A percentile compares a stretch with the other conserved stretches of the same genome.
Evolutionary conservation across 2,113 vertebrate genomes (phyloP).

Genomic region (Thermophis baileyi): DNA sequence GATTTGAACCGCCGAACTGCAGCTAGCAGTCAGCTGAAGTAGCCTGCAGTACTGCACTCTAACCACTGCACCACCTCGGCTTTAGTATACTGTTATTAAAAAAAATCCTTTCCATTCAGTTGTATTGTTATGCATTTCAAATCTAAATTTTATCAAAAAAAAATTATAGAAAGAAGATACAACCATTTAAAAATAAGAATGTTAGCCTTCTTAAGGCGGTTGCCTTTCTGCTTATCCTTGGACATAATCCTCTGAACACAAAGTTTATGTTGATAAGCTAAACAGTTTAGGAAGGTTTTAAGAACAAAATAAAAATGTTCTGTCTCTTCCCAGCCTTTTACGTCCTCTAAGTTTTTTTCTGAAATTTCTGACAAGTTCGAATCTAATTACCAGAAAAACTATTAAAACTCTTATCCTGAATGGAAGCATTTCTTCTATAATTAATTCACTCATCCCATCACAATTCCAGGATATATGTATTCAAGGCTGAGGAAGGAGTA

Average conservation of each 20-base stretch:
- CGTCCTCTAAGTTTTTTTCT: neutral
- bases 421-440: neutral
- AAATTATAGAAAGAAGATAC: neutral
- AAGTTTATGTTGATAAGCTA: neutral
- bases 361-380: neutral
- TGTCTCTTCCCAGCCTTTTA: neutral
- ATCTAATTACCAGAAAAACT: neutral
- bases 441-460: neutral
- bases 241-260: neutral
- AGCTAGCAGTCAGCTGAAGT: too few species aligned
- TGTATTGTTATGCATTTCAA: neutral
- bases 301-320: neutral
- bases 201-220: neutral
- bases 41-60: too few species aligned
- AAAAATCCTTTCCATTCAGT: too few species aligned
- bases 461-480: neutral
- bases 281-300: neutral
- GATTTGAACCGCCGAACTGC: too few species aligned
- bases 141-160: neutral
- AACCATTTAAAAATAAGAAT: neutral
- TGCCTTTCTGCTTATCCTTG: neutral
- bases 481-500: neutral
- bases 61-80: too few species aligned
- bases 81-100: neutral
- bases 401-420: neutral